These are phyloP conservation scores for Hydriomena furcata DNA, from an alignment of 2,888 invertebrate genomes.

Conservation along the genomic window DNA sequence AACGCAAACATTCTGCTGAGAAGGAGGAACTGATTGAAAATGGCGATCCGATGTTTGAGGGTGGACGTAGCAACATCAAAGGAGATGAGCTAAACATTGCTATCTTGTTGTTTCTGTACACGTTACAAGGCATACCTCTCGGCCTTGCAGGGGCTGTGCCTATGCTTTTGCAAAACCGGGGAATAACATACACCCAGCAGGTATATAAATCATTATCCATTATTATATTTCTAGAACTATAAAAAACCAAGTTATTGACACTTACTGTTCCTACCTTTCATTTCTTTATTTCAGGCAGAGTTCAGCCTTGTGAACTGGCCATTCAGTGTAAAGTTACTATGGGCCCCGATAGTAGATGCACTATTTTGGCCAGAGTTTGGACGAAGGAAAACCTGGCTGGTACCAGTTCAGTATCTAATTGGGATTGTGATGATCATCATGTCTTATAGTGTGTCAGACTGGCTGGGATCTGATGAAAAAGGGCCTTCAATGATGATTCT, in stretches of 20 bases:
- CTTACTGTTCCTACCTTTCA: no score
- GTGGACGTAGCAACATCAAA: constrained; percentile 78
- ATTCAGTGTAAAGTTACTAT: constrained; percentile 95
- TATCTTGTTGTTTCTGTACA: constrained; percentile 95
- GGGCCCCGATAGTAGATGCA: constrained; percentile 99
- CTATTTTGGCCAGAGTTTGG: constrained; percentile 93
- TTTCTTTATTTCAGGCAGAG: constrained; percentile 86
- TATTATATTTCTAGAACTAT: no score
- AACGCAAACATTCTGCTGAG: constrained; percentile 67
- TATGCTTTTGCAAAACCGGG: constrained; percentile 96
- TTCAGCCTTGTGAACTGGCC: constrained; percentile 98
- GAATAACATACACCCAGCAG: constrained; percentile 97
- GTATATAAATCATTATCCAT: constrained; percentile 50
- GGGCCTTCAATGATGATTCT: constrained; percentile 89
- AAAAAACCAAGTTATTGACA: no score
- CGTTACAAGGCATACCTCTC: constrained; percentile 97
- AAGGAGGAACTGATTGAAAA: constrained; percentile 73
- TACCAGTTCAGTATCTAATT: constrained; percentile 96
- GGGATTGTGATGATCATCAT: constrained; percentile 95
- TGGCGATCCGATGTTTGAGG: constrained; percentile 55
- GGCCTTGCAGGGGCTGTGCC: constrained; percentile 97
- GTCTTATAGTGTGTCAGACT: constrained; percentile 88
- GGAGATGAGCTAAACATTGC: constrained; percentile 93
- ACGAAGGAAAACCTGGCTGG: constrained; percentile 96
- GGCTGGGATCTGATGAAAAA: constrained; percentile 87